Evolutionary conservation across 1,140 invertebrate genomes (phyloP).

Genomic region (Myzus persicae): DNA sequence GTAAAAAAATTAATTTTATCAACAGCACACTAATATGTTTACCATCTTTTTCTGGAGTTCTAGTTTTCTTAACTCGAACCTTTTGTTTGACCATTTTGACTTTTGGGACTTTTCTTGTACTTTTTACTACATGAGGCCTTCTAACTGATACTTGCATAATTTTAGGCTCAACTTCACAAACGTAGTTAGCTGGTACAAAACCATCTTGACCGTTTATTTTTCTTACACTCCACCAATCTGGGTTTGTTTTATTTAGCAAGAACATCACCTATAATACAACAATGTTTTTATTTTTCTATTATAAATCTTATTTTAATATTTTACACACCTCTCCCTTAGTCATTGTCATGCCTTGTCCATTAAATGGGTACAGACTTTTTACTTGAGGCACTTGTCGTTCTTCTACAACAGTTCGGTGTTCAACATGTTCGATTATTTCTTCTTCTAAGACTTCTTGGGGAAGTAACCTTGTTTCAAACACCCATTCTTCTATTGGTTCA

Average conservation of each 20-base stretch:
- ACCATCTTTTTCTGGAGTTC: constrained; percentile 61
- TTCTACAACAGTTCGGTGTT: constrained; percentile 84
- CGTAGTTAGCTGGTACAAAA: constrained; percentile 97
- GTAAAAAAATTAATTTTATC: not conserved
- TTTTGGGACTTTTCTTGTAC: constrained; percentile 86
- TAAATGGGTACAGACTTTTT: constrained; percentile 87
- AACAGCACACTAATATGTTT: not conserved
- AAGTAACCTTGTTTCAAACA: constrained; percentile 79
- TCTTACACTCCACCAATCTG: constrained; percentile 97
- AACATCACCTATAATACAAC: constrained; percentile 75
- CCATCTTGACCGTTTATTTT: constrained; percentile 91
- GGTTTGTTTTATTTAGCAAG: constrained; percentile 92
- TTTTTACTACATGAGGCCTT: constrained; percentile 82
- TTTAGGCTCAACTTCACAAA: constrained; percentile 90
- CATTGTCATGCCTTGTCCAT: constrained; percentile 92
- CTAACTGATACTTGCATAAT: constrained; percentile 83
- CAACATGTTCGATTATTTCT: constrained; percentile 83
- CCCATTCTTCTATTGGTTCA: constrained; percentile 75
- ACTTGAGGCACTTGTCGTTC: constrained; percentile 90
- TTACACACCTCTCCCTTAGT: constrained; percentile 81
- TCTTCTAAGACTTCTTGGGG: constrained; percentile 92
- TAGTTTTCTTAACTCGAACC: constrained; percentile 74
- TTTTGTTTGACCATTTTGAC: constrained; percentile 87
- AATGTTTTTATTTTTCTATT: not conserved
- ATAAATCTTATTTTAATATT: not conserved